A percentile compares a stretch with the other conserved stretches of the same genome.
Evolutionary conservation across 2,113 vertebrate genomes (phyloP).

Genomic region (Cyprinodon variegatus): DNA sequence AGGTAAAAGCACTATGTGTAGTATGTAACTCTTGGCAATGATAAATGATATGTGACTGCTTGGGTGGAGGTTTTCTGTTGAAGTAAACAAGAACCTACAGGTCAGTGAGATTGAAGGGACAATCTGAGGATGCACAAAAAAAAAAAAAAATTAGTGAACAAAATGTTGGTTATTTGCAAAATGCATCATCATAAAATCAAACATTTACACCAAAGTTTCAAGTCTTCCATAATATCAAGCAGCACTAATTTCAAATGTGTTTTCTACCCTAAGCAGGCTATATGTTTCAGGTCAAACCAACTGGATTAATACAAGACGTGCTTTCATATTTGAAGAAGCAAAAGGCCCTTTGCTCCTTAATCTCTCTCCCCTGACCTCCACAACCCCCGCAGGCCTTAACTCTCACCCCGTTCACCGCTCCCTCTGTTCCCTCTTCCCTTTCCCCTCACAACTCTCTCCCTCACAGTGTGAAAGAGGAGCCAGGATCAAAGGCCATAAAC

Average conservation of each 20-base stretch:
- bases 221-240: not conserved
- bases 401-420: constrained; percentile 53
- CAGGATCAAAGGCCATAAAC: constrained; percentile 90
- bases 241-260: not conserved
- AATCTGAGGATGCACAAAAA: not conserved
- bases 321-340: constrained; percentile 54
- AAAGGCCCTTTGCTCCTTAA: constrained; percentile 50
- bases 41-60: too few relatives aligned
- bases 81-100: not conserved
- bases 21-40: too few relatives aligned
- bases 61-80: not conserved
- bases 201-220: not conserved
- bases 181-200: not conserved
- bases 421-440: constrained; percentile 25
- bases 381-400: constrained; percentile 57
- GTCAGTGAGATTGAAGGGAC: not conserved
- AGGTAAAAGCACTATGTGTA: too few relatives aligned
- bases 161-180: not conserved
- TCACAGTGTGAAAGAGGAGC: constrained; percentile 85
- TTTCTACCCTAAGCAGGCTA: constrained; percentile 1
- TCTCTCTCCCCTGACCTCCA: constrained; percentile 74
- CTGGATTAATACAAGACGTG: constrained; percentile 63
- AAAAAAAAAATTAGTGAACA: not conserved
- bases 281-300: constrained; percentile 32
- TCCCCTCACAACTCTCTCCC: constrained; percentile 47